Percentiles rank a stretch among this genome's conserved stretches.
Conservation (phyloP, 2,113 vertebrate species). For the Hippoglossus stenolepis region DNA sequence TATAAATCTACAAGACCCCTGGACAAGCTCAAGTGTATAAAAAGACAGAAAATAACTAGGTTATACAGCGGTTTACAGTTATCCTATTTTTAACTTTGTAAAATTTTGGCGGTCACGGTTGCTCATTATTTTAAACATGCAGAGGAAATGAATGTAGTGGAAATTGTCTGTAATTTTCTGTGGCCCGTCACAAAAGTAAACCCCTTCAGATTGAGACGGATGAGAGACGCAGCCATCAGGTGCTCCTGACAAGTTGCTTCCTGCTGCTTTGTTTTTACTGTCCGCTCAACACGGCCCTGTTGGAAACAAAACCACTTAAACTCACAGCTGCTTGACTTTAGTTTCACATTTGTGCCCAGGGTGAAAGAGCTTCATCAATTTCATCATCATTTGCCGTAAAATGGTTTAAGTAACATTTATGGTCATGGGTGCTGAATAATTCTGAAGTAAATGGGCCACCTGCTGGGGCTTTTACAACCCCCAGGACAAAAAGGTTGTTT, state of each 20-base stretch:
- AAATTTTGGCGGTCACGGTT: background rate
- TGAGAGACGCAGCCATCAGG: constrained; percentile 48
- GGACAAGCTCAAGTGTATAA: too few relatives aligned
- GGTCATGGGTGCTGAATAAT: background rate
- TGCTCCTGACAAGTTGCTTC: constrained; percentile 63
- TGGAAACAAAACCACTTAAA: constrained; percentile 18
- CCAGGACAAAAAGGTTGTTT: background rate
- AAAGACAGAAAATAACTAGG: too few relatives aligned
- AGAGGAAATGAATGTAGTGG: background rate
- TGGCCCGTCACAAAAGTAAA: constrained; percentile 24
- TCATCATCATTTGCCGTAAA: background rate
- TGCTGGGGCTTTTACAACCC: background rate
- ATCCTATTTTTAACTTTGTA: too few relatives aligned
- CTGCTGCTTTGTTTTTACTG: constrained; percentile 60
- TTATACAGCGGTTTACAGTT: too few relatives aligned
- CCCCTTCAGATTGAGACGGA: constrained; percentile 20
- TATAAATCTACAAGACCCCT: too few relatives aligned
- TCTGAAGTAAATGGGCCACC: background rate
- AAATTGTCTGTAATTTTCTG: constrained; percentile 2
- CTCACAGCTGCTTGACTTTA: constrained; percentile 36
- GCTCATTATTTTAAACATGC: background rate
- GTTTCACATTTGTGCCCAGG: background rate
- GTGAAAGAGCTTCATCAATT: background rate
- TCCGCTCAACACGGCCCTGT: constrained; percentile 46
- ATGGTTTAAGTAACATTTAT: background rate